phyloP scores from a whole-genome alignment of 2,113 vertebrate genomes.

The Parus major region DNA sequence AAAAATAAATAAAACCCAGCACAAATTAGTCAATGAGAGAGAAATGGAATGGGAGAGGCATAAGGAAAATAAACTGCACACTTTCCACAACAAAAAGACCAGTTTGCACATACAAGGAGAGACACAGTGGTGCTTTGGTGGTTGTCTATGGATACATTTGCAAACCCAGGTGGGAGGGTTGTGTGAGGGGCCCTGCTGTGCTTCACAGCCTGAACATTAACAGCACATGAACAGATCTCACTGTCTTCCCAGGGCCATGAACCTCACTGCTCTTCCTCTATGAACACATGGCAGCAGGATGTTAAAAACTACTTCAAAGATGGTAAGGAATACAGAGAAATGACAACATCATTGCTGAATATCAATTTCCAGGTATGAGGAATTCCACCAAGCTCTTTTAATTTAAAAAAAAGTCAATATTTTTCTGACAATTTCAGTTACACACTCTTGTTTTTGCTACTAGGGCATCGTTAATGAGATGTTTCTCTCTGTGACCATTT shows the following conservation, averaged over 20 bases:
- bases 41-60: conserved; percentile 43
- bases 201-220: neutral
- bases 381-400: conserved; percentile 40
- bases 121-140: neutral
- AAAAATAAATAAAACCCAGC: conserved; percentile 49
- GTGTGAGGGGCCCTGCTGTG: neutral
- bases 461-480: neutral
- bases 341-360: conserved; percentile 28
- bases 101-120: neutral
- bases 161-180: neutral
- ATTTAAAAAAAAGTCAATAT: neutral
- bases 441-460: neutral
- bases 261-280: conserved; percentile 26
- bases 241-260: neutral
- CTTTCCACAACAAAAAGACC: conserved; percentile 25
- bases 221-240: neutral
- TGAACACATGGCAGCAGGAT: conserved; percentile 37
- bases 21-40: conserved; percentile 63
- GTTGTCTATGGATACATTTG: accelerated
- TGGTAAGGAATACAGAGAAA: conserved; percentile 35
- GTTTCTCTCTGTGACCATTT: neutral
- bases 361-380: conserved; percentile 30
- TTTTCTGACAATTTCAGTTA: conserved; percentile 47
- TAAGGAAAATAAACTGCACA: conserved; percentile 37
- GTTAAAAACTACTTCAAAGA: conserved; percentile 21